Evolutionary conservation across 2,113 vertebrate species (phyloP), one percentile per base, ranked within the genome.

Genomic region (Anguilla japonica): DNA sequence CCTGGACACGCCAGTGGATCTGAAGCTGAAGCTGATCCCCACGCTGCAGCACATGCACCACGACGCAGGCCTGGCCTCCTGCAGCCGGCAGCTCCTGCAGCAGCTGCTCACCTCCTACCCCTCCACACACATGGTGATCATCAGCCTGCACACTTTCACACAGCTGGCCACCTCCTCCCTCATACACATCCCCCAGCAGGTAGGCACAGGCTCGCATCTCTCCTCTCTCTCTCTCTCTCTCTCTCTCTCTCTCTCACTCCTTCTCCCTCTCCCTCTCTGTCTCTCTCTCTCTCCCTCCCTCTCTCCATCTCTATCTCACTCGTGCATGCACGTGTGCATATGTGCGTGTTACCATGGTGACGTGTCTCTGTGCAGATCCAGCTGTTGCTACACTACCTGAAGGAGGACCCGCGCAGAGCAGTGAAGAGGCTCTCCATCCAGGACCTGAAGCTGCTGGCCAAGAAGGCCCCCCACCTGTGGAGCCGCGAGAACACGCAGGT

Each of bases 11-110:
- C 98, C 98, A 0, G 98, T 99, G 84, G 98, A 99, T 79, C 90
- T 99, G 95, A 99, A 99, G 93, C 94, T 99, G 91, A 98, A 98
- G 92, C 34, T 99, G 90, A 99, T 99, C 85, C 98, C 98, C 3
- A 98, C 99, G 91, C 93, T 99, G 1, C 98, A 99, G 95, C 97
- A 99, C 94, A 99, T 99, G 98, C 98, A 99, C 89, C 98, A 99
- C 0, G 96, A 99, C 0, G 98, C 98, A 0, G 95, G 96, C 87
- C 84, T 99, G 92, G 98, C 98, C 0, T 99, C 98, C 88, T 97
- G 97, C 86, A 98, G 98, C 56, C 93, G 98, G 1, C 97, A 98
- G 90, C 97, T 99, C 14, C 94, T 99, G 0, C 98, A 99, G 92
- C 96, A 99, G 89, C 93, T 99, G 53, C 96, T 99, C 85, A 97